Evolutionary conservation across 2,113 vertebrate species (phyloP), one percentile per base, ranked within the genome.

Genomic region (Romanogobio albipinnatus): DNA sequence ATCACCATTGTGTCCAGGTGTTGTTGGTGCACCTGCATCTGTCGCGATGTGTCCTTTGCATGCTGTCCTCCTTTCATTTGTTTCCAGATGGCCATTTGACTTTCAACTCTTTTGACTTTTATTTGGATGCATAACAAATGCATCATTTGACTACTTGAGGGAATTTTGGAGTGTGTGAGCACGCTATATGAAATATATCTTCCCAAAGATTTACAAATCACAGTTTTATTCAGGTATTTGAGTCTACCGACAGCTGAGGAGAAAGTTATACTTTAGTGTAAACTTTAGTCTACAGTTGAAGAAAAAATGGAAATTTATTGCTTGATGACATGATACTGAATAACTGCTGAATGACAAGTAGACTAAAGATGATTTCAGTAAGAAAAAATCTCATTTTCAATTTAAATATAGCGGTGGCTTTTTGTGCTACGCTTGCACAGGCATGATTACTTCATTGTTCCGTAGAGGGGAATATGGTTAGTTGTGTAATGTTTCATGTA

Each of bases 11-110:
- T 68, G 79, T 68, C 47, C 62, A 68, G 79, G 79, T 81, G 79
- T 81, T 81, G 39, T 81, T 81, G 39, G 53, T 45, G 36, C 74
- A 84, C 59, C 83, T 84, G 83, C 61, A n/a, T 73, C 22, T 71
- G 29, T 84, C 64, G 19, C 19, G 4, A 51, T 51, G 33, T 66
- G 73, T 33, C 24, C 51, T 79, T 79, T 85, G 84, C 59, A 59
- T 85, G 84, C 76, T 14, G 47, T 70, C 49, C 15, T 24, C 75
- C 22, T 76, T 26, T 62, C 36, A 29, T 81, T 87, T 81, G 43
- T 62, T 75, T 84, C 56, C 17, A 82, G 70, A 81, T 51, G 62
- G 2, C 51, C n/a, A 79, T 84, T 87, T 84, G 86, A 87, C 76
- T 87, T 66, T 83, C 43, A 81, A 45, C 47, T 74, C 68, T 49